Conservation (phyloP, 2,113 vertebrate genomes). For the Salvator merianae region DNA sequence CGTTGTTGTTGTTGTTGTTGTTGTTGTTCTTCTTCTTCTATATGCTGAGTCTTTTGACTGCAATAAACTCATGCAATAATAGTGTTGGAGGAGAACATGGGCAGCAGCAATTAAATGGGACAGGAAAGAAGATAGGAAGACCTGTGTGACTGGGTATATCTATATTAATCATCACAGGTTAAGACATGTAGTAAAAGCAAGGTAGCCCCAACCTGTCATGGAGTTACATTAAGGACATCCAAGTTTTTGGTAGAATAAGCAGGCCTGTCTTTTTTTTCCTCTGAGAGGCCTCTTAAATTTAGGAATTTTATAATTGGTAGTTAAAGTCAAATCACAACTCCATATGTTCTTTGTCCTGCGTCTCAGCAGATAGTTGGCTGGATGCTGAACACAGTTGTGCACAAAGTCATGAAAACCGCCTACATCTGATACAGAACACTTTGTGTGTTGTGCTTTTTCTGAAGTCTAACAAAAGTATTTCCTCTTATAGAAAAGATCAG, state of each 20-base stretch:
- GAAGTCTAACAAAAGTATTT: conserved; percentile 8
- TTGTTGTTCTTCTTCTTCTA: too few relatives aligned
- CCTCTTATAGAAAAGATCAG: conserved; percentile 81
- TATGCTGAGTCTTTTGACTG: too few relatives aligned
- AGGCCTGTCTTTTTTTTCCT: neutral
- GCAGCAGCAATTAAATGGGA: too few relatives aligned
- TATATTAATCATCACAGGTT: neutral
- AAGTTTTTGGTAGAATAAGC: neutral
- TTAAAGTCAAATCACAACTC: neutral
- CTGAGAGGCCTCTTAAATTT: neutral
- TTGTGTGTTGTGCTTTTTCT: neutral
- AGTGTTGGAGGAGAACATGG: neutral
- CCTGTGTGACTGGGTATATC: neutral
- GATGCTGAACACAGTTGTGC: neutral
- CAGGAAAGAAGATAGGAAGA: too few relatives aligned
- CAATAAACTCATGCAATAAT: neutral
- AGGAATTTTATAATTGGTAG: neutral
- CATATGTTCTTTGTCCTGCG: neutral
- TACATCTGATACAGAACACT: neutral
- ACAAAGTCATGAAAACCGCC: neutral
- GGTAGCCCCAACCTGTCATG: neutral
- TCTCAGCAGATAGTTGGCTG: neutral
- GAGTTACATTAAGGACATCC: too few relatives aligned
- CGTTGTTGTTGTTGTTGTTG: too few relatives aligned
- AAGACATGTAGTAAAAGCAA: neutral